A percentile compares a stretch with the other conserved stretches of the same genome.
These are phyloP conservation scores for Ditylenchus dipsaci DNA, from an alignment of 1,140 invertebrate species.

Conservation along the genomic window DNA sequence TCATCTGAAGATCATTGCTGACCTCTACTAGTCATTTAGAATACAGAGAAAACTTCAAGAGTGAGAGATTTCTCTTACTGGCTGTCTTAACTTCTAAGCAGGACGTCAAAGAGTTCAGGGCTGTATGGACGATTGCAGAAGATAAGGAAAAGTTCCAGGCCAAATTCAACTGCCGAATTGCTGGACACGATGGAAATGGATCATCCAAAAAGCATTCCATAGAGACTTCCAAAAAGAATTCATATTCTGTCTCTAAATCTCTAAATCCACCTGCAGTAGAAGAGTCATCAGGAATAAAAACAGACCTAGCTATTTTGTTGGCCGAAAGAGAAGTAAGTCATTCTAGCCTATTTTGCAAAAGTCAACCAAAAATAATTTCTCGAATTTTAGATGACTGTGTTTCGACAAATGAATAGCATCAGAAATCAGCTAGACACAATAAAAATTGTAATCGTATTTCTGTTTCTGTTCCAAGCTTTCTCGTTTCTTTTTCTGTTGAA, in stretches of 20 bases:
- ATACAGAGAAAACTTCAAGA: background rate
- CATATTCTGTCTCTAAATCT: background rate
- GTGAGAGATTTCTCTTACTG: slow-evolving; percentile 68
- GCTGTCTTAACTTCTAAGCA: slow-evolving; percentile 64
- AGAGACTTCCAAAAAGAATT: background rate
- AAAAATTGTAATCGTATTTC: slow-evolving; percentile 6
- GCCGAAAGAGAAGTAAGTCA: slow-evolving; percentile 17
- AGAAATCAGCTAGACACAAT: slow-evolving; percentile 21
- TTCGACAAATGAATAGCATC: slow-evolving; percentile 1
- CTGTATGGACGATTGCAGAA: slow-evolving; percentile 65
- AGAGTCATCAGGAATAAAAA: background rate
- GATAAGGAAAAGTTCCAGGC: slow-evolving; percentile 44
- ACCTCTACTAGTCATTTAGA: background rate
- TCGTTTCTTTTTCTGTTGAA: slow-evolving; percentile 13
- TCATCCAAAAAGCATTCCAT: background rate
- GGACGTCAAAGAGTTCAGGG: slow-evolving; percentile 60
- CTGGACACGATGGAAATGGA: background rate
- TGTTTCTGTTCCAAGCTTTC: slow-evolving; percentile 19
- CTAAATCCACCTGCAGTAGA: background rate
- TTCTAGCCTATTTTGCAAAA: no score
- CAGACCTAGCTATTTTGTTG: slow-evolving; percentile 10
- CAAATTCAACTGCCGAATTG: slow-evolving; percentile 8
- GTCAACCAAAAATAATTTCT: background rate
- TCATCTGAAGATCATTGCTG: background rate
- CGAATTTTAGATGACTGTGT: slow-evolving; percentile 9